Evolutionary conservation across 2,888 invertebrate species (phyloP).

Genomic region (Antheraea yamamai): DNA sequence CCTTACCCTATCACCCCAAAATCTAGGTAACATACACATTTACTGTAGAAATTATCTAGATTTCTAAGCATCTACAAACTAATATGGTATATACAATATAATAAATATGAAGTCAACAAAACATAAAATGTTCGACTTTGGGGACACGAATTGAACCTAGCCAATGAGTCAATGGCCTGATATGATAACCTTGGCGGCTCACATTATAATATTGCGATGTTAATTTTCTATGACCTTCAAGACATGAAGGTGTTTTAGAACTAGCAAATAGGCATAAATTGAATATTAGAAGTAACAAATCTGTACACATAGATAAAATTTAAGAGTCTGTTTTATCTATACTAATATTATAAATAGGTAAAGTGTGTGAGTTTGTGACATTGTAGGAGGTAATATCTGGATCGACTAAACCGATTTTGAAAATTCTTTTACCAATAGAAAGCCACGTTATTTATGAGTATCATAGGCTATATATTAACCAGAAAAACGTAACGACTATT

Average conservation of each 20-base stretch:
- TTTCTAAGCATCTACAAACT: not conserved
- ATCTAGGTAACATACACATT: not conserved
- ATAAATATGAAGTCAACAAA: not conserved
- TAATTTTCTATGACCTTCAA: not conserved
- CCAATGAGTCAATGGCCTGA: not conserved
- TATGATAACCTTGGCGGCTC: not conserved
- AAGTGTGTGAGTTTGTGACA: too few relatives aligned
- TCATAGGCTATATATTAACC: too few relatives aligned
- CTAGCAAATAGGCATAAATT: not conserved
- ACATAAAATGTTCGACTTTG: not conserved
- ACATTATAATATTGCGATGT: not conserved
- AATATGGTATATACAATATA: not conserved
- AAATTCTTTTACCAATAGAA: too few relatives aligned
- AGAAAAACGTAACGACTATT: too few relatives aligned
- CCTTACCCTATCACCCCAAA: not conserved
- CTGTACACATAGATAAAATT: too few relatives aligned
- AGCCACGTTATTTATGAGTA: too few relatives aligned
- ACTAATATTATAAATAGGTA: too few relatives aligned
- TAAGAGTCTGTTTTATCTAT: too few relatives aligned
- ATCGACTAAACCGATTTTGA: too few relatives aligned
- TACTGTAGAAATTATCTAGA: not conserved
- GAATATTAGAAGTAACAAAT: not conserved
- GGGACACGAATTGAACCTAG: not conserved
- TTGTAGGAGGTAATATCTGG: too few relatives aligned
- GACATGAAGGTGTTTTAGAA: not conserved